These are phyloP conservation scores for Dreissena rostriformis DNA, from an alignment of 1,140 invertebrate species.

Conservation along the genomic window DNA sequence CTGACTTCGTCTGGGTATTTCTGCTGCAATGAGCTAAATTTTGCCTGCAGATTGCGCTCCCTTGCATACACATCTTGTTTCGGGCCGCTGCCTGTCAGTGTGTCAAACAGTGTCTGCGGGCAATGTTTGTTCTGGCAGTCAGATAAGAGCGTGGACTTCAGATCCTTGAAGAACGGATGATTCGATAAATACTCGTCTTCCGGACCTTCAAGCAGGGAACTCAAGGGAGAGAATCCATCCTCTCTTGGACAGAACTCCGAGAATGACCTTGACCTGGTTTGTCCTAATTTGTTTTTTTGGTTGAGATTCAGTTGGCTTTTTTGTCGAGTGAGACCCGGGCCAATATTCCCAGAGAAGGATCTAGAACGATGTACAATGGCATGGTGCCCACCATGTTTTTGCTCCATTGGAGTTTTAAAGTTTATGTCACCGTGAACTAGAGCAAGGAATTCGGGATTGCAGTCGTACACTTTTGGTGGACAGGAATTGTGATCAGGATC, in stretches of 20 bases:
- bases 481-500: slow-evolving; percentile 20
- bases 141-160: slow-evolving; percentile 32
- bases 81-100: background rate
- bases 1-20: slow-evolving; percentile 39
- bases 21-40: slow-evolving; percentile 24
- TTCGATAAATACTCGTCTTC: background rate
- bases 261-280: slow-evolving; percentile 32
- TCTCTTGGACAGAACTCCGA: slow-evolving; percentile 28
- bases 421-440: background rate
- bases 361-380: background rate
- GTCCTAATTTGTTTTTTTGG: background rate
- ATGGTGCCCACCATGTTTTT: background rate
- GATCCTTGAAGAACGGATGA: slow-evolving; percentile 43
- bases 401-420: background rate
- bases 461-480: background rate
- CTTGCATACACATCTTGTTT: slow-evolving; percentile 48
- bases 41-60: slow-evolving; percentile 34
- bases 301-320: slow-evolving; percentile 12
- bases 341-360: slow-evolving; percentile 32
- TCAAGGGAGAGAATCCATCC: slow-evolving; percentile 2
- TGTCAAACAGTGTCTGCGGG: slow-evolving; percentile 51
- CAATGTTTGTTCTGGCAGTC: slow-evolving; percentile 33
- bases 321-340: slow-evolving; percentile 37
- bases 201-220: background rate
- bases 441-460: slow-evolving; percentile 14